These are phyloP conservation scores for Lycocorax pyrrhopterus DNA, from an alignment of 2,113 vertebrate species.

Conservation along the genomic window DNA sequence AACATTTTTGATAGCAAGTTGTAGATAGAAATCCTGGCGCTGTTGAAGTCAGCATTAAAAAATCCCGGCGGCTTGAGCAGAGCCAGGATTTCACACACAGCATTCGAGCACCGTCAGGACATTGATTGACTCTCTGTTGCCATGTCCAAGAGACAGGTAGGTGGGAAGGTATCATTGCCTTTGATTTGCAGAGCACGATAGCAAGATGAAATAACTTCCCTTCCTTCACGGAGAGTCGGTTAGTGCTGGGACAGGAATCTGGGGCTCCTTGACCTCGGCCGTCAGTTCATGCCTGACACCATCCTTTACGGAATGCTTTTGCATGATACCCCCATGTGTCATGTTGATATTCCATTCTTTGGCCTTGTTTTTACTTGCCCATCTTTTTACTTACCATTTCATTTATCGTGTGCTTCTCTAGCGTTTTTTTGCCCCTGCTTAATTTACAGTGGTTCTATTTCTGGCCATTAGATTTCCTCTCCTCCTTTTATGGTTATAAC, in stretches of 20 bases:
- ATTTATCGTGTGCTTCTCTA: not conserved
- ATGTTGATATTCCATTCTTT: not conserved
- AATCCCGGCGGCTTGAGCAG: not conserved
- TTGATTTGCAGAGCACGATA: not conserved
- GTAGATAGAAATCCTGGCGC: not conserved
- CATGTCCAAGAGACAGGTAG: not conserved
- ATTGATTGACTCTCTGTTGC: not conserved
- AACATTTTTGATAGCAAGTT: not conserved
- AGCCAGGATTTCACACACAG: not conserved
- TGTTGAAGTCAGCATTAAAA: not conserved
- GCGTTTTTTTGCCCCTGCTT: not conserved
- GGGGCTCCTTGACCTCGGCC: not conserved
- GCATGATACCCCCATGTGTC: not conserved
- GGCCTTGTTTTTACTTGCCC: not conserved
- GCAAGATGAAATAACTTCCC: not conserved
- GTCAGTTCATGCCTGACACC: not conserved
- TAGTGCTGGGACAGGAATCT: not conserved
- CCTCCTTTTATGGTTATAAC: constrained; percentile 41
- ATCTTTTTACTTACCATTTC: not conserved
- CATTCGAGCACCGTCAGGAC: rapidly evolving
- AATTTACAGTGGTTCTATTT: constrained; percentile 29
- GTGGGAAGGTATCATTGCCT: not conserved
- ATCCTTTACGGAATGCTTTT: not conserved
- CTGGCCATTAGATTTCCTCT: constrained; percentile 49
- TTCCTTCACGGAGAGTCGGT: not conserved